Evolutionary conservation across 2,888 invertebrate genomes (phyloP).

Genomic region (Alloscopus bannaensis): DNA sequence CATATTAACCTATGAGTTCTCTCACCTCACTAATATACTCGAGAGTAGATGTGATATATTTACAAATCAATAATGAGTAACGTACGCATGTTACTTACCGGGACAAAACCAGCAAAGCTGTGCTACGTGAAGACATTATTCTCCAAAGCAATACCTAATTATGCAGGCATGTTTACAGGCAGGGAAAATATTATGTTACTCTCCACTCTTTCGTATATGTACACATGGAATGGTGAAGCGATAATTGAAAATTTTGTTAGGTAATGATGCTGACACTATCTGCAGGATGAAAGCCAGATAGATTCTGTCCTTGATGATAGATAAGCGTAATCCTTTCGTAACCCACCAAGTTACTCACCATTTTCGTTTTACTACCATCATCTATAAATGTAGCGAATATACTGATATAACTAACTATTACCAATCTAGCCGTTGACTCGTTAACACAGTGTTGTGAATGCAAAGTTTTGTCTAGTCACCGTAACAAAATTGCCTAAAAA

Average conservation of each 20-base stretch:
- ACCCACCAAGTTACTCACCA: slow-evolving; percentile 11
- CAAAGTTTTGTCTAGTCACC: not conserved
- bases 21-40: no score
- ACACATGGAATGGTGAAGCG: not conserved
- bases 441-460: not conserved
- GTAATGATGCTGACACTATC: slow-evolving; percentile 27
- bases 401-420: not conserved
- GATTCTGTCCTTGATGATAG: slow-evolving; percentile 22
- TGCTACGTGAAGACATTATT: no score
- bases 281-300: slow-evolving; percentile 13
- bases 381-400: no score
- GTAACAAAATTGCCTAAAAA: not conserved
- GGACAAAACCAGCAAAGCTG: no score
- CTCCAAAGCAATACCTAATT: no score
- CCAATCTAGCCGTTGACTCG: not conserved
- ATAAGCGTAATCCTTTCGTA: no score
- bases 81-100: no score
- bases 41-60: no score
- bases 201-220: not conserved
- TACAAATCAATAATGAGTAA: no score
- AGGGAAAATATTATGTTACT: not conserved
- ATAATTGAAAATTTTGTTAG: slow-evolving; percentile 29
- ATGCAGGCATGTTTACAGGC: not conserved
- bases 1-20: no score
- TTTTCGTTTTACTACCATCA: no score